phyloP scores from a whole-genome alignment of 2,113 vertebrate species.

The Charina bottae region DNA sequence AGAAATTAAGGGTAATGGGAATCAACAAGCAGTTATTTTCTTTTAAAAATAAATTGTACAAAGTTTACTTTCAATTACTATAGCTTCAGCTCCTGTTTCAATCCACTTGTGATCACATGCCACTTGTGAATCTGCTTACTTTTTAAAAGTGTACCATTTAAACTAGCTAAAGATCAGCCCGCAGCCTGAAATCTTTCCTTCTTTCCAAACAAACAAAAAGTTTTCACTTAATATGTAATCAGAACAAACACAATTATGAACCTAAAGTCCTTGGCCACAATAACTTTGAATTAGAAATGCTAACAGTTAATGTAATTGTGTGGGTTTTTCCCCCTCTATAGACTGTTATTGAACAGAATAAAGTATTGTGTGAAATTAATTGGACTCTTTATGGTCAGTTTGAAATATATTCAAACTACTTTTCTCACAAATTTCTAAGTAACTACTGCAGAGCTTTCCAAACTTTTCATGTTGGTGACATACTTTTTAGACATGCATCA shows the following conservation, averaged over 20 bases:
- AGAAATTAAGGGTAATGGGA: neutral
- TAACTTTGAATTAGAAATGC: conserved; percentile 44
- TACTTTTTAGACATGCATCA: no score
- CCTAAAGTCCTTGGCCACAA: conserved; percentile 42
- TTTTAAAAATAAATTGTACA: neutral
- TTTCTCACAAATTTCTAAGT: conserved; percentile 42
- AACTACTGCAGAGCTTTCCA: no score
- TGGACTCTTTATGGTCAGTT: conserved; percentile 61
- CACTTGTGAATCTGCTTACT: neutral
- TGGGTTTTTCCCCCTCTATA: conserved; percentile 45
- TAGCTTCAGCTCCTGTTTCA: neutral
- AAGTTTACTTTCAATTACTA: neutral
- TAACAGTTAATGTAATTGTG: conserved; percentile 55
- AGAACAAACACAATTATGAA: conserved; percentile 38
- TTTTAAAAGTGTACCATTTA: conserved; percentile 14
- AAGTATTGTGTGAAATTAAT: conserved; percentile 64
- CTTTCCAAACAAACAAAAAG: conserved; percentile 24
- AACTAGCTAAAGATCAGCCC: conserved; percentile 19
- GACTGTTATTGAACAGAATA: conserved; percentile 59
- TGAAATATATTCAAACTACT: conserved; percentile 60
- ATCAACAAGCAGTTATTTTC: neutral
- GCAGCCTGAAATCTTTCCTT: conserved; percentile 1
- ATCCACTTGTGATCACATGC: neutral
- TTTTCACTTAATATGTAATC: conserved; percentile 28
- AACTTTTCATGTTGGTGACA: no score